Evolutionary conservation across 2,888 invertebrate genomes (phyloP), one percentile per base, ranked within the genome.

Genomic region (Augochlorella aurata): DNA sequence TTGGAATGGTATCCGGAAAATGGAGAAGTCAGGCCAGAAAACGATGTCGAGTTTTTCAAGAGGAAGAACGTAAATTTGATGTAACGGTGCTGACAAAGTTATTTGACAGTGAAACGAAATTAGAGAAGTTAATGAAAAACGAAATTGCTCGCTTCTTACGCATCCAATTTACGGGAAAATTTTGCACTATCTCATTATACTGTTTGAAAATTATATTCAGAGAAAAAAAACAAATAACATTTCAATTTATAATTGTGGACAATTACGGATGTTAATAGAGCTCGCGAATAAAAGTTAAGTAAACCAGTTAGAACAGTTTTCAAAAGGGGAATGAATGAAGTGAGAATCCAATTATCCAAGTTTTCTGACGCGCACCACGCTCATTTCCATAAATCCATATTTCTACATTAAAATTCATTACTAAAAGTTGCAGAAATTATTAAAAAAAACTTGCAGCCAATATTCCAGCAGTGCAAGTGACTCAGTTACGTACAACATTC

Each of bases 391-490:
- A 63, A 63, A 38, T 63, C 38, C 38, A 63, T 63, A 63, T 38
- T 63, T 63, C 63, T 38, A 38, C 63, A 38, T 63, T 63, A 63
- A 63, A 63, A 63, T 63, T 63, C 63, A 63, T 63, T 63, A 63
- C 63, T 38, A 38, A 63, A 63, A 63, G 63, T 63, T 38, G 38
- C 18, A 38, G 29, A 63, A 63, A 63, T 63, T 18, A 38, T 38
- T 38, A 1, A 38, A 63, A 63, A 63, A 38, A 18, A 18, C 61
- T 38, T 18, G 1, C 63, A 63, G 18, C 38, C 38, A 63, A 63
- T 63, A 63, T 63, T 63, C 38, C 16, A 63, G 63, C 2, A 63
- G 2, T 2, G 10, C 38, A 38, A 38, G 38, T 18, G 63, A 38
- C 10, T 63, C 63, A 9, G 10, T 18, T 18, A 18, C 38, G 18